These are phyloP conservation scores for Blomia tropicalis DNA, from an alignment of 2,888 invertebrate genomes.

Conservation along the genomic window DNA sequence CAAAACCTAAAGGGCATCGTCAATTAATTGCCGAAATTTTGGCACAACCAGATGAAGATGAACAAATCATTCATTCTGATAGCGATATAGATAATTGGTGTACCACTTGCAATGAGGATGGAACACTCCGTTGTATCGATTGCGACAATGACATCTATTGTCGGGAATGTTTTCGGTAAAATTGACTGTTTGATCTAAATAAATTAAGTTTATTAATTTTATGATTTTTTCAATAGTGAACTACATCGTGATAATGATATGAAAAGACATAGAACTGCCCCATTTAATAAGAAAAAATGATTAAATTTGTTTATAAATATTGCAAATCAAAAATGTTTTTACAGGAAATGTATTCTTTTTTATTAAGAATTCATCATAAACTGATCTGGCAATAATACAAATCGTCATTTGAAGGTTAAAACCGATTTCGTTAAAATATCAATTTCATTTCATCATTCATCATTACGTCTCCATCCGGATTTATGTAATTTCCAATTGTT, in stretches of 20 bases:
- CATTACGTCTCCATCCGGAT: too few relatives aligned
- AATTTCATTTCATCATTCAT: too few relatives aligned
- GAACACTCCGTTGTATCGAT: constrained; percentile 52
- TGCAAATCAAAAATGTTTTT: too few relatives aligned
- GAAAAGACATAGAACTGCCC: constrained; percentile 26
- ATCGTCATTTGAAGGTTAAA: too few relatives aligned
- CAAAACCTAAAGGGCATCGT: not conserved
- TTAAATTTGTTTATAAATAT: too few relatives aligned
- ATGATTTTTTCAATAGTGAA: constrained; percentile 20
- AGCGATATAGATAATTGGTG: constrained; percentile 56
- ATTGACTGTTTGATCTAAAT: not conserved
- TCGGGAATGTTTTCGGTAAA: constrained; percentile 50
- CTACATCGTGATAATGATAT: constrained; percentile 28
- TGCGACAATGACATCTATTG: constrained; percentile 69
- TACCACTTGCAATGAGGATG: constrained; percentile 67
- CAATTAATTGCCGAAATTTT: not conserved
- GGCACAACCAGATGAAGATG: not conserved
- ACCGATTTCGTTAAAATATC: too few relatives aligned
- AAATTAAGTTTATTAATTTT: not conserved
- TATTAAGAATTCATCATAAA: too few relatives aligned
- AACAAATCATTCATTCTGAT: constrained; percentile 19
- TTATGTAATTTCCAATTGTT: too few relatives aligned
- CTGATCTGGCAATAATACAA: too few relatives aligned
- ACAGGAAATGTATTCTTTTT: too few relatives aligned
- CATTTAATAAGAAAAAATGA: constrained; percentile 20